Evolutionary conservation across 2,888 invertebrate genomes (phyloP), one percentile per base, ranked within the genome.

Genomic region (Drosophila anomalata): DNA sequence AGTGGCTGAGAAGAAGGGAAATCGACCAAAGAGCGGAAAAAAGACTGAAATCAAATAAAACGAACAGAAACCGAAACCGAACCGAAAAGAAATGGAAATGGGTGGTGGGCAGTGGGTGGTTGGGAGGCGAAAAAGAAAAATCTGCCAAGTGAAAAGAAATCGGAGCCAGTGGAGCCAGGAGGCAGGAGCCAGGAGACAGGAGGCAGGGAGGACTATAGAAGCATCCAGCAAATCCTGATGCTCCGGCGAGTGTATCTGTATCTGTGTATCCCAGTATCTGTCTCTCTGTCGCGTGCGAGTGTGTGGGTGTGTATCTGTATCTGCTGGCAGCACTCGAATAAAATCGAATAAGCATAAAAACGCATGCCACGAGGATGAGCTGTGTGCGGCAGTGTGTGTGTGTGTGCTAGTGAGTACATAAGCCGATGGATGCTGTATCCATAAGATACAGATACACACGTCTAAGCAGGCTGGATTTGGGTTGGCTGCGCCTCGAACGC

Each of bases 91-190:
- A 39, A 72, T 58, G 39, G 78, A 75, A 84, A 77, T 78, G 65
- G 79, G 78, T 73, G 73, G 73, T 3, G 36, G 36, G 36, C 11
- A 36, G 36, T 9, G 29, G 29, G 29, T 9, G 12, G n/a, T 11
- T 3, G 11, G 36, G 36, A n/a, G 82, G 72, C 68, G 84, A 81
- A 84, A 81, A 83, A 88, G 85, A 88, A 83, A 83, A 83, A 88
- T 81, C 87, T 88, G 73, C 82, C 89, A 83, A 83, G 89, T 83
- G 82, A 87, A 82, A 82, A 82, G 82, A 82, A 83, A 83, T 83
- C 85, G 89, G 89, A 87, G 87, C 84, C 87, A 58, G 48, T 17
- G 89, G 89, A 87, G 87, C 84, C 87, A 58, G 48, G 17, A 17
- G 17, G 1, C 17, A 36, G 70, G 54, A 26, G 26, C 24, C 26